A percentile compares a stretch with the other conserved stretches of the same genome.
Evolutionary conservation across 37 sponge, comb jelly and placozoan species (phyloP).

Genomic region (Eunapius fragilis): DNA sequence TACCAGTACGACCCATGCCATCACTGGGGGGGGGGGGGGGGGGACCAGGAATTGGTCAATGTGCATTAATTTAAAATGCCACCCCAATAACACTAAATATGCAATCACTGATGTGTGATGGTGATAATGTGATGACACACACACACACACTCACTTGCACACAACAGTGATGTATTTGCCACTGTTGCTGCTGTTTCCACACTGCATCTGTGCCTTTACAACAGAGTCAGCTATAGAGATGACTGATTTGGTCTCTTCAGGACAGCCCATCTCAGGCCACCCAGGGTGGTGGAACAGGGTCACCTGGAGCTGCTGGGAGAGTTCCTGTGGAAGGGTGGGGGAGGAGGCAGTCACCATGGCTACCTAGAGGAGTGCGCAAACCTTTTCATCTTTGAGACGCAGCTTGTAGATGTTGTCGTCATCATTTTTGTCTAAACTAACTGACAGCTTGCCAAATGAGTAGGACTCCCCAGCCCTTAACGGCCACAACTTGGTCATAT

Average conservation of each 20-base stretch:
- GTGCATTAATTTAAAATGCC: not conserved
- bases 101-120: too few species aligned
- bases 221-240: not conserved
- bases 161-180: slow-evolving; percentile 44
- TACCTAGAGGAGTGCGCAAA: too few species aligned
- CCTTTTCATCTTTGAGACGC: slow-evolving; percentile 59
- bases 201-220: slow-evolving; percentile 8
- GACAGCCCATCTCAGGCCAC: not conserved
- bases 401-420: slow-evolving; percentile 26
- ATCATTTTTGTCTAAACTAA: slow-evolving; percentile 22
- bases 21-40: slow-evolving; percentile 5
- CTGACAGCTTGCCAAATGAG: slow-evolving; percentile 17
- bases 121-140: too few species aligned
- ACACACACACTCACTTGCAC: slow-evolving; percentile 47
- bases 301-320: not conserved
- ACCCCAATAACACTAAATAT: too few species aligned
- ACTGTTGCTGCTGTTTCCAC: slow-evolving; percentile 11
- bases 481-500: slow-evolving; percentile 58
- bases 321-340: not conserved
- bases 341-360: not conserved
- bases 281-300: not conserved
- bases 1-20: slow-evolving; percentile 49
- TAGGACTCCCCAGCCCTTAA: not conserved
- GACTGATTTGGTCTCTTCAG: not conserved
- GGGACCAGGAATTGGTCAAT: not conserved